Conservation (phyloP, 2,113 vertebrate genomes). For the Calypte anna region DNA sequence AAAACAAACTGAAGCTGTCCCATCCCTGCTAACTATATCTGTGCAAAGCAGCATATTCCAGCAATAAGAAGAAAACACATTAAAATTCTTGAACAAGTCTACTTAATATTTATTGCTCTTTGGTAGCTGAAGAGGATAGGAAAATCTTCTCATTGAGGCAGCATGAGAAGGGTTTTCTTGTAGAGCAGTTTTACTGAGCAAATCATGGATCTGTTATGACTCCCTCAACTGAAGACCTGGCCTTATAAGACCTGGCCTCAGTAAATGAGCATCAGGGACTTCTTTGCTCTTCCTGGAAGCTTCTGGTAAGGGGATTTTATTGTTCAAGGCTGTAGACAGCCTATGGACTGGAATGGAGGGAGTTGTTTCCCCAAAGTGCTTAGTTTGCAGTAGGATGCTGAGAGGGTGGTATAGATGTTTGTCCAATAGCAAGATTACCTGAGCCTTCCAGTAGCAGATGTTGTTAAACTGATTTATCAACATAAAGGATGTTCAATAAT, state of each 20-base stretch:
- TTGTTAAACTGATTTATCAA: background rate
- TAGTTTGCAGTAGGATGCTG: background rate
- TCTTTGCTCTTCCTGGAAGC: background rate
- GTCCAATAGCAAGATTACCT: background rate
- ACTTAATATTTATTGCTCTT: conserved; percentile 43
- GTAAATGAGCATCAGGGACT: background rate
- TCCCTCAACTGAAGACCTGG: background rate
- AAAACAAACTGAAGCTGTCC: background rate
- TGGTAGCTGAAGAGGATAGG: conserved; percentile 45
- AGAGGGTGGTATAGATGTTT: background rate
- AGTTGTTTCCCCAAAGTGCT: background rate
- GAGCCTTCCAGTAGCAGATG: background rate
- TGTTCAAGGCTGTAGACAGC: background rate
- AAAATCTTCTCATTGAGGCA: conserved; percentile 3
- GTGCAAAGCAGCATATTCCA: conserved; percentile 14
- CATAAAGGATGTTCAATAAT: background rate
- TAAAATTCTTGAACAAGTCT: conserved; percentile 34
- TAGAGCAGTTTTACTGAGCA: conserved; percentile 16
- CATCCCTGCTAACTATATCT: background rate
- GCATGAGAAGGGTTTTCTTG: conserved; percentile 31
- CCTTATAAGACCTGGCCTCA: background rate
- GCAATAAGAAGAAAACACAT: conserved; percentile 49
- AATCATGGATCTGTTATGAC: background rate
- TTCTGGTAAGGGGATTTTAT: background rate
- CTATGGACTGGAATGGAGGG: background rate